Percentiles rank a stretch among this genome's conserved stretches.
Evolutionary conservation across 2,888 invertebrate species (phyloP).

Genomic region (Habroteleia sp.): DNA sequence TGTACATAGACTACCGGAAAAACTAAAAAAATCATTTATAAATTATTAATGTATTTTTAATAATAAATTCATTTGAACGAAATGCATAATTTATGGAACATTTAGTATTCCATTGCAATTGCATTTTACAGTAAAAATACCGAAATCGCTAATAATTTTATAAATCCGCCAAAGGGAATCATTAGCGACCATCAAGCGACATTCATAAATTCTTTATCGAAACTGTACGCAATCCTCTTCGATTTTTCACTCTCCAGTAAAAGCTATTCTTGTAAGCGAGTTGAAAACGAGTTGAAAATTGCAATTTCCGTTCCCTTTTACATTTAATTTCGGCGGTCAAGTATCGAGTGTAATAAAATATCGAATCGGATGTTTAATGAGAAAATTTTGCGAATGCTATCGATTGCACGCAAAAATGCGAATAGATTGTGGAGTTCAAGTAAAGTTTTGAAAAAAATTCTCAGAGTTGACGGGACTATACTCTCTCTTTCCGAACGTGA

Average conservation of each 20-base stretch:
- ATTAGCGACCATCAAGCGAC: constrained; percentile 21
- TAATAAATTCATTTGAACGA: too few species aligned
- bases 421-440: constrained; percentile 29
- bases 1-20: too few species aligned
- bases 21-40: too few species aligned
- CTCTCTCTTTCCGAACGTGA: constrained; percentile 49
- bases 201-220: constrained; percentile 13
- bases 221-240: constrained; percentile 22
- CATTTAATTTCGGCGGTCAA: constrained; percentile 28
- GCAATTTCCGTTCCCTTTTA: constrained; percentile 33
- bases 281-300: constrained; percentile 31
- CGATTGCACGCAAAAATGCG: constrained; percentile 45
- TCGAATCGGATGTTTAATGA: constrained; percentile 44
- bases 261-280: constrained; percentile 10
- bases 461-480: constrained; percentile 23
- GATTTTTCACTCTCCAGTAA: constrained; percentile 14
- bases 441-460: constrained; percentile 23
- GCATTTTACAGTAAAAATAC: too few species aligned
- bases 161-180: constrained; percentile 10
- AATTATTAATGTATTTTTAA: too few species aligned
- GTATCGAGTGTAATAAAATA: constrained; percentile 28
- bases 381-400: constrained; percentile 46
- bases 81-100: too few species aligned
- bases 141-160: too few species aligned
- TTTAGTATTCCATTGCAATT: too few species aligned